A percentile compares a stretch with the other conserved stretches of the same genome.
Evolutionary conservation across 2,888 invertebrate species (phyloP).

Genomic region (Odontocerum albicorne): DNA sequence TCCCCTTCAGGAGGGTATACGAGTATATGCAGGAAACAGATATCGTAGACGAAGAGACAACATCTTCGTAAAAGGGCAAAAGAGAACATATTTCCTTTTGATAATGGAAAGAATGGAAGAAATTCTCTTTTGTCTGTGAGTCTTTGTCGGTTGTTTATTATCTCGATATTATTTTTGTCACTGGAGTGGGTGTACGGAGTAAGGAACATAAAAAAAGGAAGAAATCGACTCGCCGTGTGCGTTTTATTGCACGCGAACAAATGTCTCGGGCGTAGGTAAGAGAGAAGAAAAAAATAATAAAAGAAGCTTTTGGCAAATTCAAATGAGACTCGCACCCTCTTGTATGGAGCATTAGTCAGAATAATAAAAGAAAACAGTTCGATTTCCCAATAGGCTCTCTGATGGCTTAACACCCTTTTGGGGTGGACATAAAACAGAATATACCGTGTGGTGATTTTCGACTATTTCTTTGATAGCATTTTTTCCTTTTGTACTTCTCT

Average conservation of each 20-base stretch:
- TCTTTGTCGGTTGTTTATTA: neutral
- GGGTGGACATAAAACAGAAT: slow-evolving; percentile 29
- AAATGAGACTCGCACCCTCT: slow-evolving; percentile 29
- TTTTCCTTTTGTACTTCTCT: neutral
- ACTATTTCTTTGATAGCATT: slow-evolving; percentile 1
- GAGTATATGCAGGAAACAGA: no score
- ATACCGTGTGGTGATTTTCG: slow-evolving; percentile 22
- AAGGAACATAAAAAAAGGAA: slow-evolving; percentile 24
- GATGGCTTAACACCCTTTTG: slow-evolving; percentile 23
- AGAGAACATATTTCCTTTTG: no score
- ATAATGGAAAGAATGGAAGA: no score
- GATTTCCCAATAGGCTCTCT: slow-evolving; percentile 34
- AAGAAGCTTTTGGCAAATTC: slow-evolving; percentile 30
- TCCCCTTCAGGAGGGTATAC: no score
- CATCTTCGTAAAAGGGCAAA: no score
- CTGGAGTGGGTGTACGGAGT: slow-evolving; percentile 7
- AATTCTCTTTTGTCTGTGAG: no score
- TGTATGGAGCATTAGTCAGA: slow-evolving; percentile 28
- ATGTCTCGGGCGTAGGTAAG: slow-evolving; percentile 7
- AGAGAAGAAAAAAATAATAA: slow-evolving; percentile 9
- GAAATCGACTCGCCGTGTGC: slow-evolving; percentile 27
- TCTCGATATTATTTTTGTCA: slow-evolving; percentile 1
- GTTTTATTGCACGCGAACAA: slow-evolving; percentile 33
- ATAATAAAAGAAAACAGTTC: slow-evolving; percentile 29
- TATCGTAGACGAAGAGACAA: no score